Percentiles rank a stretch among this genome's conserved stretches.
Conservation (phyloP, 2,797 vertebrate genomes). For the Eulemur albifrons region DNA sequence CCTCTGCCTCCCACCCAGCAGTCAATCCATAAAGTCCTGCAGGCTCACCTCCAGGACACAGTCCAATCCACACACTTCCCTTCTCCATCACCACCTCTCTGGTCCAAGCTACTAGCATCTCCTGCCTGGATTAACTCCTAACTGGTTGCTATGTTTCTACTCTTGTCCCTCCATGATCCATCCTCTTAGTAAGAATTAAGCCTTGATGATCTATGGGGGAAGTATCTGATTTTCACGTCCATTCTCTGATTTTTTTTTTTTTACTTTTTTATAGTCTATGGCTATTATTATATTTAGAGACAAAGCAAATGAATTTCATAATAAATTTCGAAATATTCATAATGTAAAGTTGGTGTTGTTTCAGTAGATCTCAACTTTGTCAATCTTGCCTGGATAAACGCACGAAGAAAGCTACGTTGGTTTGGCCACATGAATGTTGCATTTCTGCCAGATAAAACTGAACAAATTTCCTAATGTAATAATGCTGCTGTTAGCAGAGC, state of each 20-base stretch:
- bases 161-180: neutral
- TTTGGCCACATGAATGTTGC: constrained; percentile 91
- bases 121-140: neutral
- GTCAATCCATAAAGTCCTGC: neutral
- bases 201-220: neutral
- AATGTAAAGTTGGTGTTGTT: constrained; percentile 90
- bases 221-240: neutral
- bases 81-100: neutral
- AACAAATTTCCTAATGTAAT: constrained; percentile 91
- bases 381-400: constrained; percentile 92
- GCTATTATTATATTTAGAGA: constrained; percentile 93
- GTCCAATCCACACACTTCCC: no score
- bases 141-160: neutral
- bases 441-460: constrained; percentile 90
- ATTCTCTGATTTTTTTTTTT: neutral
- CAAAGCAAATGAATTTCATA: constrained; percentile 92
- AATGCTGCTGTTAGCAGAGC: constrained; percentile 89
- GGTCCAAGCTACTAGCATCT: neutral
- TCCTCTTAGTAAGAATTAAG: neutral
- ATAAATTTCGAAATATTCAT: constrained; percentile 90
- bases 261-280: constrained; percentile 93
- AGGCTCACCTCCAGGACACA: neutral
- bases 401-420: constrained; percentile 89
- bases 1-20: no score
- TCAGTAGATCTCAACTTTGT: constrained; percentile 93